These are phyloP conservation scores for Asteroscopus sphinx DNA, from an alignment of 2,888 invertebrate genomes.

Conservation along the genomic window DNA sequence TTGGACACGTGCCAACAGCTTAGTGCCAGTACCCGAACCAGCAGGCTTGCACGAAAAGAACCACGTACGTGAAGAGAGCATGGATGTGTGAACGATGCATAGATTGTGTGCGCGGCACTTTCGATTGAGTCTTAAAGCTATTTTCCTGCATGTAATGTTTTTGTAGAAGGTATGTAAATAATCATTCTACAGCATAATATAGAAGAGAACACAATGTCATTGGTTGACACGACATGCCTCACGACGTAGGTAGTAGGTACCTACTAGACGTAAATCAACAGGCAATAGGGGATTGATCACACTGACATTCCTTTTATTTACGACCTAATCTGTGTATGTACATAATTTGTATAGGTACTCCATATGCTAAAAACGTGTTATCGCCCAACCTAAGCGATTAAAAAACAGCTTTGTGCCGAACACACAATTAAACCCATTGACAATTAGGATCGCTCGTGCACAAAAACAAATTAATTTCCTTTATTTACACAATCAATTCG, in stretches of 20 bases:
- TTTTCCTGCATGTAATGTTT: no score
- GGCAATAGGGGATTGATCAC: no score
- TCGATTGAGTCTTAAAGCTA: not conserved
- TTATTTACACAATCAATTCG: constrained; percentile 61
- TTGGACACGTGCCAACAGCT: constrained; percentile 40
- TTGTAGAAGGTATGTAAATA: no score
- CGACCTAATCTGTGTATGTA: not conserved
- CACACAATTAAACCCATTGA: constrained; percentile 45
- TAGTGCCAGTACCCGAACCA: constrained; percentile 15
- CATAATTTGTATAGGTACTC: not conserved
- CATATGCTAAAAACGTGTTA: constrained; percentile 2
- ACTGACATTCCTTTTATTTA: not conserved
- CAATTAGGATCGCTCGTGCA: constrained; percentile 45
- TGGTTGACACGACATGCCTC: no score
- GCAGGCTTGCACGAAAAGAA: constrained; percentile 13
- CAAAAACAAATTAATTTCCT: constrained; percentile 58
- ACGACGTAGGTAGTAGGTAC: no score
- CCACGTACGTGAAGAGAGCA: constrained; percentile 11
- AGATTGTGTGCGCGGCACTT: not conserved
- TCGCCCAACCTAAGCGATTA: constrained; percentile 6
- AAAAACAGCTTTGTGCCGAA: constrained; percentile 13
- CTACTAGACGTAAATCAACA: no score
- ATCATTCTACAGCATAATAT: no score
- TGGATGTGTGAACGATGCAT: constrained; percentile 15
- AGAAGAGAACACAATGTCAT: no score